These are phyloP conservation scores for Coenonympha glycerion DNA, from an alignment of 2,888 invertebrate genomes.

Conservation along the genomic window DNA sequence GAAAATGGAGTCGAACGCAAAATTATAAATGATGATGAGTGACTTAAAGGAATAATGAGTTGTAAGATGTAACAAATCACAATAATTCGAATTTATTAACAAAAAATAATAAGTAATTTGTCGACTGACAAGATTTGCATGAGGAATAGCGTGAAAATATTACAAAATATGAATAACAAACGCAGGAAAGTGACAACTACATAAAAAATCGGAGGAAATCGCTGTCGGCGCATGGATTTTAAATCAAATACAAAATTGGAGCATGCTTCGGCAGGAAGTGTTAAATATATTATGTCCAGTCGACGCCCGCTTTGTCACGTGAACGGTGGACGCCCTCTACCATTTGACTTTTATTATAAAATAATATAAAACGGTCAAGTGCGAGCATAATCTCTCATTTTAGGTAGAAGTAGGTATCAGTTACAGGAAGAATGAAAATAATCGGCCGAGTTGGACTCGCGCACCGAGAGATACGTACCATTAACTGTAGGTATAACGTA, in stretches of 20 bases:
- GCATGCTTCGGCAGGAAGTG: conserved; percentile 69
- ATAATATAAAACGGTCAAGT: too few relatives aligned
- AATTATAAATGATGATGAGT: too few relatives aligned
- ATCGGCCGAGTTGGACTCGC: too few relatives aligned
- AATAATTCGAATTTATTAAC: too few relatives aligned
- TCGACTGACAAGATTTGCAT: conserved; percentile 38
- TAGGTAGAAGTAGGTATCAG: too few relatives aligned
- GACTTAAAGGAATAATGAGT: too few relatives aligned
- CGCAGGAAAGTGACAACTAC: conserved; percentile 44
- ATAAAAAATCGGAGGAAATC: conserved; percentile 64
- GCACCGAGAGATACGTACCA: too few relatives aligned
- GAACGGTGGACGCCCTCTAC: conserved; percentile 40
- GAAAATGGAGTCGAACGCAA: too few relatives aligned
- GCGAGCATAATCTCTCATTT: too few relatives aligned
- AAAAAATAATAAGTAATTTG: conserved; percentile 46
- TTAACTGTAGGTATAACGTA: too few relatives aligned
- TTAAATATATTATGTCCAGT: conserved; percentile 62
- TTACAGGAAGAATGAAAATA: too few relatives aligned
- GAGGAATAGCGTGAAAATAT: conserved; percentile 36
- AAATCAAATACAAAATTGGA: conserved; percentile 74
- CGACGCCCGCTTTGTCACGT: conserved; percentile 46
- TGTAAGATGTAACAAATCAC: too few relatives aligned
- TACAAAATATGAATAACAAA: conserved; percentile 44
- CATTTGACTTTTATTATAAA: conserved; percentile 33
- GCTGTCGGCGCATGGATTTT: conserved; percentile 61